A percentile compares a stretch with the other conserved stretches of the same genome.
These are phyloP conservation scores for Enteromius viviparus DNA, from an alignment of 2,797 vertebrate species.

Conservation along the genomic window DNA sequence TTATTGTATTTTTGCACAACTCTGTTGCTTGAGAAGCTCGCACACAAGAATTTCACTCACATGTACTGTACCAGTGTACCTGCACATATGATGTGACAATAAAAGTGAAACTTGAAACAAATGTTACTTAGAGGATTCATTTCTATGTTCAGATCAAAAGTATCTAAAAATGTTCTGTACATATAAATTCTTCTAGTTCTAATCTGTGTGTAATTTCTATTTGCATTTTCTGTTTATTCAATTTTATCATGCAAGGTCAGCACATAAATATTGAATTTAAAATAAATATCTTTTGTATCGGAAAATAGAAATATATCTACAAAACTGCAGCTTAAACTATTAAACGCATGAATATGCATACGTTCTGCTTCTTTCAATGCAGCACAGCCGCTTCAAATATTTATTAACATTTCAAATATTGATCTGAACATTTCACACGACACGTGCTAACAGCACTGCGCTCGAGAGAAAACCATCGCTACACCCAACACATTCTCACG, in stretches of 20 bases:
- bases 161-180: neutral
- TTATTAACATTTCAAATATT: slow-evolving; percentile 8
- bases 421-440: neutral
- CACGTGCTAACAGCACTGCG: neutral
- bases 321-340: neutral
- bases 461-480: neutral
- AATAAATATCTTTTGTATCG: neutral
- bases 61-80: no score
- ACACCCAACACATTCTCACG: no score
- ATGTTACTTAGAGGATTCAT: neutral
- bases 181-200: neutral
- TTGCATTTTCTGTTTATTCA: neutral
- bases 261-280: no score
- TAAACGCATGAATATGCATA: neutral
- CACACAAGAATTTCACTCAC: no score
- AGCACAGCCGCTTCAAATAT: neutral
- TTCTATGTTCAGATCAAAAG: neutral
- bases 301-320: neutral
- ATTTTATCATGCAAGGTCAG: neutral
- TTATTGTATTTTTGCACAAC: no score
- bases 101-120: no score
- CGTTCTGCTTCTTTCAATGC: neutral
- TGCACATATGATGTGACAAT: no score
- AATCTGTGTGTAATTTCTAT: neutral
- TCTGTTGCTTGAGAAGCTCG: no score